Base-by-base conservation (phyloP, 2,113 vertebrate species). In the Neodon shergylaensis region DNA sequence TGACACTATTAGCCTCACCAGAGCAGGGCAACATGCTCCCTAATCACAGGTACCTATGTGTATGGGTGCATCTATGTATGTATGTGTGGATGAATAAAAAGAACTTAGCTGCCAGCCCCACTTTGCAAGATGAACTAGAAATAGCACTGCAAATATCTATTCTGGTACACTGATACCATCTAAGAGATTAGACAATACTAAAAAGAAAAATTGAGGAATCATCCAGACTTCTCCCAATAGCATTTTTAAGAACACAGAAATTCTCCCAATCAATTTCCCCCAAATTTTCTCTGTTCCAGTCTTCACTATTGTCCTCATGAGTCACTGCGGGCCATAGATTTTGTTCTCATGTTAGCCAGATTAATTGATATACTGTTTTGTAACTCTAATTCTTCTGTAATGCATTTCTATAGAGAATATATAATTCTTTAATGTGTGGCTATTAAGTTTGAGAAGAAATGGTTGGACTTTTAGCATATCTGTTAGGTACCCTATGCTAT, bases 281-380 rank as follows among this genome's bases (percentile, higher is more conserved):
- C 44, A 79, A 19, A 28, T 54, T 74, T 42, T 74, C 47, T 58
- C 52, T 83, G 1, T 31, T 54, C 42, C 24, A 9, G 1, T 13
- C 36, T 91, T 92, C 39, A 36, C 44, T 68, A 14, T 21, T 4
- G 0, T 79, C 96, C 24, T 87, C 89, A 73, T 39, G 90, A 91
- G 86, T 47, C 52, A 96, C 7, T 21, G 76, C 13, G 39, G 26
- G 42, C 42, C 33, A 87, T 7, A 81, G 28, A 90, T 72, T 84
- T 90, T 88, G 12, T 44, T 92, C 24, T 36, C 58, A 22, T 90
- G 22, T 87, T 94, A 77, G 13, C 17, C 19, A 39, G 26, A 92
- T 90, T 91, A 92, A 90, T 65, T 91, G 33, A 93, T 65, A 93
- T 66, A 77, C 5, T 65, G 36, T 61, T 58, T 90, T 24, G 85